Evolutionary conservation across 1,140 invertebrate genomes (phyloP).

Genomic region (Drosophila chauvacae): DNA sequence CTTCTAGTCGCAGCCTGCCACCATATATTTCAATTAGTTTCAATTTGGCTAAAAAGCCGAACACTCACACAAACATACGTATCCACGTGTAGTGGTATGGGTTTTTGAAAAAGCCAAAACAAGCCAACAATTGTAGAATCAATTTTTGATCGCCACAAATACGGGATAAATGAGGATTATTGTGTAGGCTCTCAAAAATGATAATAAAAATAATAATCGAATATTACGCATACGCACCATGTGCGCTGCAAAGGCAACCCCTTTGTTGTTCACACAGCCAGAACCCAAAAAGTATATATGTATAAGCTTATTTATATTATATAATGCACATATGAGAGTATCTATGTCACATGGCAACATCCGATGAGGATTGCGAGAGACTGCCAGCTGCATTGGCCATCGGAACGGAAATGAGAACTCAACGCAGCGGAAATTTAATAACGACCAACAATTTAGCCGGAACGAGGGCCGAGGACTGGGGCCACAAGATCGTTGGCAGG

Average conservation of each 20-base stretch:
- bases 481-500: constrained; percentile 40
- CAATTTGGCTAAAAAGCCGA: constrained; percentile 67
- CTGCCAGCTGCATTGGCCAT: constrained; percentile 76
- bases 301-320: constrained; percentile 14
- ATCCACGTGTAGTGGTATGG: neutral
- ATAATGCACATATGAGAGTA: constrained; percentile 26
- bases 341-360: constrained; percentile 70
- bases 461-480: neutral
- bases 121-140: constrained; percentile 53
- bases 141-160: constrained; percentile 68
- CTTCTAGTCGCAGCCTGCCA: constrained; percentile 3
- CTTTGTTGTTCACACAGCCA: constrained; percentile 34
- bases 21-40: constrained; percentile 78
- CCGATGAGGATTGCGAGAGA: constrained; percentile 62
- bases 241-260: constrained; percentile 14
- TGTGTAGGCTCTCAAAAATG: constrained; percentile 51
- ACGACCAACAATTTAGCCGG: constrained; percentile 78
- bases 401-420: constrained; percentile 81
- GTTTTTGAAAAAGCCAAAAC: constrained; percentile 36
- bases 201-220: constrained; percentile 70
- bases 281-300: constrained; percentile 4
- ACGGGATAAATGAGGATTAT: constrained; percentile 39
- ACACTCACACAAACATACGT: neutral
- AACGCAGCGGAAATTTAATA: constrained; percentile 82
- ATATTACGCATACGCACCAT: constrained; percentile 63